Percentiles rank a stretch among this genome's conserved stretches.
These are phyloP conservation scores for Chaetogeoica ovagalla DNA, from an alignment of 2,888 invertebrate genomes.

Conservation along the genomic window DNA sequence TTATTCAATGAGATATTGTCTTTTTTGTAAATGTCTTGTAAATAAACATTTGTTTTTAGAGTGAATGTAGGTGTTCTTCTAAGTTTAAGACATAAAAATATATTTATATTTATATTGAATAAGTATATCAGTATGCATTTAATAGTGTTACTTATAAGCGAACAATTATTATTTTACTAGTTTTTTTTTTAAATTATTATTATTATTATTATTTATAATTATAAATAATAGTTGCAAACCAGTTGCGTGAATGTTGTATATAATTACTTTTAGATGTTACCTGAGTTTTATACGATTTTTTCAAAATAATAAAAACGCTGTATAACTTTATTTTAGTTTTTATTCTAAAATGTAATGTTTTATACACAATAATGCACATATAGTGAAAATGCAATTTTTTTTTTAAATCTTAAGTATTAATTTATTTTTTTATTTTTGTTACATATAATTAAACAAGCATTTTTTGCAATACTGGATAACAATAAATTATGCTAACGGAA, in stretches of 20 bases:
- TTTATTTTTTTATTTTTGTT: conserved; percentile 43
- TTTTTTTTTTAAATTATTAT: conserved; percentile 36
- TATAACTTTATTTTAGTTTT: conserved; percentile 45
- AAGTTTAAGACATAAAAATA: conserved; percentile 22
- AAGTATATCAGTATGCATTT: conserved; percentile 50
- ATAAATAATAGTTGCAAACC: conserved; percentile 36
- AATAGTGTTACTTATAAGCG: conserved; percentile 50
- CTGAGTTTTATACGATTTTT: conserved; percentile 53
- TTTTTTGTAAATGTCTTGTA: conserved; percentile 38
- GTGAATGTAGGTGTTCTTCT: conserved; percentile 31
- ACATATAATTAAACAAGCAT: conserved; percentile 20
- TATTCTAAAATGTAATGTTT: conserved; percentile 42
- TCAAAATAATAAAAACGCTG: conserved; percentile 46
- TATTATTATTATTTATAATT: conserved; percentile 40
- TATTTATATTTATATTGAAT: conserved; percentile 45
- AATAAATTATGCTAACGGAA: neutral
- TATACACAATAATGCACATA: conserved; percentile 35
- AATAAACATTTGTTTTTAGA: conserved; percentile 40
- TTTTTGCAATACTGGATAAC: conserved; percentile 46
- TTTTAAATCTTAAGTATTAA: conserved; percentile 35
- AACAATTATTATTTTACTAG: conserved; percentile 53
- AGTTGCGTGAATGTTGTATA: conserved; percentile 51
- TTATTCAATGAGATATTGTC: neutral
- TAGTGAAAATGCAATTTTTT: conserved; percentile 28
- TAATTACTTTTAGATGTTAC: conserved; percentile 52